Evolutionary conservation across 2,113 vertebrate species (phyloP), one percentile per base, ranked within the genome.

Genomic region (Gopherus flavomarginatus): DNA sequence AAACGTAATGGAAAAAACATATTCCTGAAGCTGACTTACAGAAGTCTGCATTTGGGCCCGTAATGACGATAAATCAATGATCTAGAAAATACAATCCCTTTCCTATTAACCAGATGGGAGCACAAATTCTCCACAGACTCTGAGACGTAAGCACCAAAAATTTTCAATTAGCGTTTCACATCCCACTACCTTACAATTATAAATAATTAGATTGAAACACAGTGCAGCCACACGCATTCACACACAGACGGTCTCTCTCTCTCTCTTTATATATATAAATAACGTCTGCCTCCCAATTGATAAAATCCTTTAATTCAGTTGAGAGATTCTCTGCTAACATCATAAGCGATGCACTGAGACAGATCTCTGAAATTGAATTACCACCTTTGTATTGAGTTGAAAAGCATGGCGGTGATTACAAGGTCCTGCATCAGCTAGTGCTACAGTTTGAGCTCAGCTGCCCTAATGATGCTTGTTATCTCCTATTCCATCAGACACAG

Each of bases 71-170:
- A 97, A 98, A 98, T 98, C 98, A 98, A 95, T 97, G 97, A 97
- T 91, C 97, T 98, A 97, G 98, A 98, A 98, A 98, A 98, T 97
- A 94, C 94, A 98, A 96, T 97, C 95, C 93, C 90, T 98, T 98
- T 96, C 96, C 95, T 95, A 97, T 97, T 98, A 98, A 97, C 97
- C 98, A 98, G 97, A 98, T 97, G 98, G 97, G 92, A 98, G 97
- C 94, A 92, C 97, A 96, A 88, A 88, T 92, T 96, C 95, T 98
- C 94, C 69, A 85, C 90, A 75, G 83, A 90, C 95, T 96, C 94
- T 24, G 92, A 93, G 96, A 96, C 35, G 83, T 96, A 98, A 98
- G 93, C 75, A 86, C 95, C 90, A 92, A 42, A 95, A 93, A 94
- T 97, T 98, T 98, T 98, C 98, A 97, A 96, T 98, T 98, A 98